Percentiles rank a stretch among this genome's conserved stretches.
Conservation (phyloP, 30 jellyfish, hydroid and myxozoan species). For the Hydractinia echinata region DNA sequence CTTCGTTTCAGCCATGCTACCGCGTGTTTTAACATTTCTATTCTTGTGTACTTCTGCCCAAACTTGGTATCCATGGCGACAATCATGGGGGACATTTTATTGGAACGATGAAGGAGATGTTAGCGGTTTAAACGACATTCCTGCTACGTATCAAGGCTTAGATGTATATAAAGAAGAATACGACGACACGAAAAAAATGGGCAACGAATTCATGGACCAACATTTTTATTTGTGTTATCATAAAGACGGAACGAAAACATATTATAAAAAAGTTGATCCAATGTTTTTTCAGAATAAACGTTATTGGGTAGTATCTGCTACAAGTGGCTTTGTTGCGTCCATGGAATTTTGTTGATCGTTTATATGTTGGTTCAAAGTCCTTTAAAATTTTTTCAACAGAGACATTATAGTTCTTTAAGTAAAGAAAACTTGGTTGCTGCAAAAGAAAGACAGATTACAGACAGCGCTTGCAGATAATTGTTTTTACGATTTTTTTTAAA, state of each 20-base stretch:
- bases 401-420: too few relatives aligned
- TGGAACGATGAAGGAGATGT: conserved; percentile 29
- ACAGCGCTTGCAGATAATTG: too few relatives aligned
- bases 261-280: conserved; percentile 80
- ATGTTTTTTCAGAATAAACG: conserved; percentile 64
- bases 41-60: not conserved
- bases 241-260: conserved; percentile 84
- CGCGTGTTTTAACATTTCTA: not conserved
- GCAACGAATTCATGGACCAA: conserved; percentile 78
- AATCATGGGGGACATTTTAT: conserved; percentile 3
- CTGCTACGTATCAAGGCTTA: conserved; percentile 83
- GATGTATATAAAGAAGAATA: conserved; percentile 65
- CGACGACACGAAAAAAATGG: conserved; percentile 57
- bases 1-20: too few relatives aligned
- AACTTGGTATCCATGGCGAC: conserved; percentile 18
- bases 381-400: too few relatives aligned
- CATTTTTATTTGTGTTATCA: conserved; percentile 83
- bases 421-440: too few relatives aligned
- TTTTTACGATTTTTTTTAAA: too few relatives aligned
- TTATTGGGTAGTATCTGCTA: conserved; percentile 84
- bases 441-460: too few relatives aligned
- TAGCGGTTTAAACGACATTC: conserved; percentile 57
- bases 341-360: conserved; percentile 64
- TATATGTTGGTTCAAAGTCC: not conserved
- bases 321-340: conserved; percentile 74